These are phyloP conservation scores for Cristatella mucedo DNA, from an alignment of 2,888 invertebrate species.

Conservation along the genomic window DNA sequence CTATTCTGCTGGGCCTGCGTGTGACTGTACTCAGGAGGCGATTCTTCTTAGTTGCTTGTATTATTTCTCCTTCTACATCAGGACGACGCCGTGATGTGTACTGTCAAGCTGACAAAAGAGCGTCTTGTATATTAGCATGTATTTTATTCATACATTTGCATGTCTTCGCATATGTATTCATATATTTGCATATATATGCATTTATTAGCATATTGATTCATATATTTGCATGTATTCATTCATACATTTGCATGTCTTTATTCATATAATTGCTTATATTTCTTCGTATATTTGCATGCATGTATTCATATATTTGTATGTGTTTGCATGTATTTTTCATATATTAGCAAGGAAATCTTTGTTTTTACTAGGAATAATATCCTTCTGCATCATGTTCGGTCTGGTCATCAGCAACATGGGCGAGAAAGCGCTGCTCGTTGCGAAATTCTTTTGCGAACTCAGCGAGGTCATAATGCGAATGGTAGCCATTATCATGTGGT, in stretches of 20 bases:
- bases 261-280: slow-evolving; percentile 9
- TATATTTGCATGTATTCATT: slow-evolving; percentile 2
- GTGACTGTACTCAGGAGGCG: too few species aligned
- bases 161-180: not conserved
- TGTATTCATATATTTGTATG: not conserved
- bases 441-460: slow-evolving; percentile 46
- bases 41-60: too few species aligned
- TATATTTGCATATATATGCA: not conserved
- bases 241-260: slow-evolving; percentile 9
- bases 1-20: too few species aligned
- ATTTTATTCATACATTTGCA: not conserved
- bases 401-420: slow-evolving; percentile 46
- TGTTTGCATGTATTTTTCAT: too few species aligned
- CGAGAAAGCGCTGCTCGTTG: slow-evolving; percentile 43
- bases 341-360: too few species aligned
- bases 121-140: slow-evolving; percentile 8
- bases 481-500: slow-evolving; percentile 48
- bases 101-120: too few species aligned
- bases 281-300: not conserved
- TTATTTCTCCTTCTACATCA: too few species aligned
- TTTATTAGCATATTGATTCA: not conserved
- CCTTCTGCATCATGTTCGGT: slow-evolving; percentile 48
- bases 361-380: slow-evolving; percentile 43
- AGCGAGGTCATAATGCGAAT: slow-evolving; percentile 49
- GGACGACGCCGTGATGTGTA: too few species aligned